Base-by-base conservation (phyloP, 2,797 vertebrate genomes). In the Diceros bicornis region DNA sequence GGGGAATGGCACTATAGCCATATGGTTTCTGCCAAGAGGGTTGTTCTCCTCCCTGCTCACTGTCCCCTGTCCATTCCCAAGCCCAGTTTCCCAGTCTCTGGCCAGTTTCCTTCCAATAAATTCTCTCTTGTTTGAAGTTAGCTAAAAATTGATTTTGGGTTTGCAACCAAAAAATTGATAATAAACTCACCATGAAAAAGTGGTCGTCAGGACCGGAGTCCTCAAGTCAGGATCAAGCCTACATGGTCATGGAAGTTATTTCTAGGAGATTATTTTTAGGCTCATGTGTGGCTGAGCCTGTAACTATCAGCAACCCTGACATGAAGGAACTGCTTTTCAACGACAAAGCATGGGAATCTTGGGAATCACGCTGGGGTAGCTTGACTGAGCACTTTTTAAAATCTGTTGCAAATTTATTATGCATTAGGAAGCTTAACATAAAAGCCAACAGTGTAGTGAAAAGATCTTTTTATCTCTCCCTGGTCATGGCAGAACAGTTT, bases 371-470 rank as follows among this genome's bases (percentile, higher is more conserved):
- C 6, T n/a, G 10, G 55, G n/a, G 37, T 82, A 34, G 47, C 55
- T 34, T 55, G 59, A 72, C 10, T 34, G 29, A 69, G 71, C 69
- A 61, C 32, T 37, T 69, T 74, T 23, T 29, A 5, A 59, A 50
- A 34, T 34, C 37, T 25, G 87, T 97, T 96, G 81, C 32, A 93
- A 96, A 97, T 98, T 98, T 98, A 98, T 98, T 98, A 97, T 96
- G 96, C 59, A 55, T 55, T 34, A 98, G 82, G 94, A 98, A 98
- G 92, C 84, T 97, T 97, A 97, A 98, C 94, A 97, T 98, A 94
- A 98, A 98, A 98, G 97, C 29, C 50, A 98, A 97, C 61, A 14
- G 50, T 89, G 92, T 95, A 97, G 96, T 98, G 98, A 98, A 98
- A 99, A 98, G 79, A 72, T 97, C 97, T 97, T 92, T 52, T 97